A percentile compares a stretch with the other conserved stretches of the same genome.
These are phyloP conservation scores for Myiozetetes cayanensis DNA, from an alignment of 2,113 vertebrate species.

Conservation along the genomic window DNA sequence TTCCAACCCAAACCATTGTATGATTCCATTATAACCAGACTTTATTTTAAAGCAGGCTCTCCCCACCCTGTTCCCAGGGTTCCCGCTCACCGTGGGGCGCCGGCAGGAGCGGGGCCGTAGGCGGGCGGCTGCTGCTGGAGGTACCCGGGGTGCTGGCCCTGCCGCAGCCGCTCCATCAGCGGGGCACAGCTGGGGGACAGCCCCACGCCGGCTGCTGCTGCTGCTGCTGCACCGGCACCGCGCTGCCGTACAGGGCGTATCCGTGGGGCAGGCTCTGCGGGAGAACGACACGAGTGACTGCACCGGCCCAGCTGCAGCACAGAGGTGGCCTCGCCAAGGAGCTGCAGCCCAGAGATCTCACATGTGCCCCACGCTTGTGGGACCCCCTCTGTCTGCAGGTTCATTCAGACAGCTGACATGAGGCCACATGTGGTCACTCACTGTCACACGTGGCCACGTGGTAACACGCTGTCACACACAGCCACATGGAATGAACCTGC, in stretches of 20 bases:
- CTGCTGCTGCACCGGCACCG: constrained; percentile 65
- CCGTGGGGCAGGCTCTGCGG: constrained; percentile 70
- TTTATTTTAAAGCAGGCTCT: background rate
- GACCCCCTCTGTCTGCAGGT: background rate
- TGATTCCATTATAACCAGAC: background rate
- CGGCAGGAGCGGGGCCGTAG: constrained; percentile 52
- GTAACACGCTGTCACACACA: background rate
- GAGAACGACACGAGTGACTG: background rate
- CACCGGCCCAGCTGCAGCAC: too few species aligned
- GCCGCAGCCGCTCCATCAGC: constrained; percentile 67
- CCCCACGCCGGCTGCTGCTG: constrained; percentile 59
- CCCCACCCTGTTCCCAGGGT: background rate
- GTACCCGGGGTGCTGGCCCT: constrained; percentile 68
- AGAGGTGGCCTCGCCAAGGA: background rate
- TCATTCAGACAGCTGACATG: background rate
- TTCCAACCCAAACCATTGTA: background rate
- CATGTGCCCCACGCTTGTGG: background rate
- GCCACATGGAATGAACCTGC: background rate
- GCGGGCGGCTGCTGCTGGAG: constrained; percentile 57
- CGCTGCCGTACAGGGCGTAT: constrained; percentile 72
- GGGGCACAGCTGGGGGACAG: constrained; percentile 72
- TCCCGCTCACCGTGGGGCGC: constrained; percentile 58
- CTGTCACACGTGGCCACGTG: rapidly evolving
- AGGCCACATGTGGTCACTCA: background rate
- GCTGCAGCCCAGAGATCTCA: background rate